Evolutionary conservation across 2,113 vertebrate genomes (phyloP).

Genomic region (Channa argus): DNA sequence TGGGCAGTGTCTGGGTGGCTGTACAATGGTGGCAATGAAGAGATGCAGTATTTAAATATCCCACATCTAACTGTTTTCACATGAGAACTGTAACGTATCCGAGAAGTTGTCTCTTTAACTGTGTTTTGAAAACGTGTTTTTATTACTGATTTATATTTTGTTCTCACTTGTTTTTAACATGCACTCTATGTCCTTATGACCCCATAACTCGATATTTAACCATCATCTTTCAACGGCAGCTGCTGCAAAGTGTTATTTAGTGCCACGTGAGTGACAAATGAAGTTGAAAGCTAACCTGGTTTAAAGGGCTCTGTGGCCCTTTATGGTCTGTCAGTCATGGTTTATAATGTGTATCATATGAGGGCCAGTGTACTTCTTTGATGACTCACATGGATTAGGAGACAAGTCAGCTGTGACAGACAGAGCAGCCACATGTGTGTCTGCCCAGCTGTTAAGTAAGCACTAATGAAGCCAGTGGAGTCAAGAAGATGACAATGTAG

Average conservation of each 20-base stretch:
- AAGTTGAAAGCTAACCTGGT: conserved; percentile 72
- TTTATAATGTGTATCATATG: conserved; percentile 79
- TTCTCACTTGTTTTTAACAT: conserved; percentile 4
- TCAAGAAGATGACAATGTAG: not conserved
- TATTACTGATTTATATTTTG: conserved; percentile 26
- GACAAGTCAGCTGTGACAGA: conserved; percentile 57
- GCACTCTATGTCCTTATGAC: conserved; percentile 45
- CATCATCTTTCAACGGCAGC: conserved; percentile 49
- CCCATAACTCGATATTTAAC: conserved; percentile 44
- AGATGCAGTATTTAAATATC: not conserved
- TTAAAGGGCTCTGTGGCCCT: conserved; percentile 60
- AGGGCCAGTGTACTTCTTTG: conserved; percentile 66
- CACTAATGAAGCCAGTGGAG: conserved; percentile 13
- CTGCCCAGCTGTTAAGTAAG: conserved; percentile 35
- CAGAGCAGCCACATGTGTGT: conserved; percentile 44
- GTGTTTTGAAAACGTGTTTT: conserved; percentile 12
- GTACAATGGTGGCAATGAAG: not conserved
- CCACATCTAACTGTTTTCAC: not conserved
- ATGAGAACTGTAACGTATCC: not conserved
- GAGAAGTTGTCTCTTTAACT: not conserved
- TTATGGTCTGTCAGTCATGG: conserved; percentile 66
- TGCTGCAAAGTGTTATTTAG: conserved; percentile 46
- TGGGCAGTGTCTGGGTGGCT: no score
- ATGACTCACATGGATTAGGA: conserved; percentile 68
- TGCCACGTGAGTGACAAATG: conserved; percentile 65